phyloP scores from a whole-genome alignment of 2,797 vertebrate genomes.

The Streptopelia turtur region DNA sequence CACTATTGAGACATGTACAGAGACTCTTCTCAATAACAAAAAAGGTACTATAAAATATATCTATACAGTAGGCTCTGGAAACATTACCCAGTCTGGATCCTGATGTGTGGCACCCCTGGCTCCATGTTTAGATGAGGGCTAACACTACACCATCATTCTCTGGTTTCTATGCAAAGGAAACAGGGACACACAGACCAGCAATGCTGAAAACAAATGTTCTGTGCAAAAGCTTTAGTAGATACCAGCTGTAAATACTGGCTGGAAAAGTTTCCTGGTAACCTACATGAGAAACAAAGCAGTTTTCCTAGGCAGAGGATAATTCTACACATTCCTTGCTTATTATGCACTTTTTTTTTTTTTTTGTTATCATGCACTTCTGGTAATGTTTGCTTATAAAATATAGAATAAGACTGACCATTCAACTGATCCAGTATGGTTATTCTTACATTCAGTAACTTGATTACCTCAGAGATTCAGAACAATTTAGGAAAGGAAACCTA shows the following conservation, averaged over 20 bases:
- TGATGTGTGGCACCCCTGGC: not conserved
- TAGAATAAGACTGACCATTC: not conserved
- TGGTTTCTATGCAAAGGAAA: not conserved
- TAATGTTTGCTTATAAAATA: not conserved
- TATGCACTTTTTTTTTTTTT: not conserved
- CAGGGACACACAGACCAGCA: not conserved
- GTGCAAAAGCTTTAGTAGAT: not conserved
- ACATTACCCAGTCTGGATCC: not conserved
- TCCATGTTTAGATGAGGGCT: not conserved
- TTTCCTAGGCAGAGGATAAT: not conserved
- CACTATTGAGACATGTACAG: not conserved
- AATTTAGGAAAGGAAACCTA: not conserved
- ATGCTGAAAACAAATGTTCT: not conserved
- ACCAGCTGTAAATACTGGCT: not conserved
- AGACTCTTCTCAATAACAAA: not conserved
- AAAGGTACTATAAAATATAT: not conserved
- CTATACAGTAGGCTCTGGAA: not conserved
- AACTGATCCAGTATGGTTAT: not conserved
- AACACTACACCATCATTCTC: not conserved
- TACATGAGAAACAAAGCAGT: not conserved
- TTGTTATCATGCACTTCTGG: rapidly evolving
- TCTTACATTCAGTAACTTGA: not conserved
- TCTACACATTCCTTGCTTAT: not conserved
- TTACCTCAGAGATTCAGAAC: not conserved
- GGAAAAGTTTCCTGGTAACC: not conserved